Evolutionary conservation across 2,888 invertebrate genomes (phyloP).

Genomic region (Nemoura dubitans): DNA sequence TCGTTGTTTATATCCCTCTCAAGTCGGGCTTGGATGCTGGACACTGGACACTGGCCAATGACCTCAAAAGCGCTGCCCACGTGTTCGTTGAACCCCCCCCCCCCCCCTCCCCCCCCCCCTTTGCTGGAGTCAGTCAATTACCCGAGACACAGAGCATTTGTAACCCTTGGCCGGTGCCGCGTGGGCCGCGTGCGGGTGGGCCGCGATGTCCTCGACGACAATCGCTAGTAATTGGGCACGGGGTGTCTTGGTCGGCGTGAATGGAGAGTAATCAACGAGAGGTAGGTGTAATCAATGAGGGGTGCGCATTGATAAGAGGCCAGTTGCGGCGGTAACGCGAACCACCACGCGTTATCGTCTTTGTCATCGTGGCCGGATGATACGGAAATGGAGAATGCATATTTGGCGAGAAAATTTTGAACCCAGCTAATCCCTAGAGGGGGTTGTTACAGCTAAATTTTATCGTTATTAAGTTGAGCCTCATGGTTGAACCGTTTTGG

Average conservation of each 20-base stretch:
- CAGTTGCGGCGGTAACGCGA: too few species aligned
- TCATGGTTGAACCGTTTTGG: too few species aligned
- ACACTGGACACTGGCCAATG: background rate
- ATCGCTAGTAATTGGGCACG: background rate
- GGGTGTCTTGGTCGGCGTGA: background rate
- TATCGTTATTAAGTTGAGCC: background rate
- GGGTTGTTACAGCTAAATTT: background rate
- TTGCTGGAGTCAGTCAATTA: background rate
- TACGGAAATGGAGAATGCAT: background rate
- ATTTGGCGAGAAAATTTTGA: background rate
- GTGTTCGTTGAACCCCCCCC: background rate
- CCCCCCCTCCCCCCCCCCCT: too few species aligned
- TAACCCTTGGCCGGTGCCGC: background rate
- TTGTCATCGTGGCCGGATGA: background rate
- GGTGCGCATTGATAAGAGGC: too few species aligned
- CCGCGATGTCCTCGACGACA: background rate
- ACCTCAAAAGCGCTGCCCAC: background rate
- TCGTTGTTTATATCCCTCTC: too few species aligned
- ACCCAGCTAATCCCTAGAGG: background rate
- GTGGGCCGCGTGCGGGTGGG: background rate
- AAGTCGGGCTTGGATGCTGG: too few species aligned
- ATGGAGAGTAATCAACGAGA: background rate
- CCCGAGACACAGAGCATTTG: background rate
- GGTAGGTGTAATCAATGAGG: too few species aligned
- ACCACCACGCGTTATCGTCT: background rate